These are phyloP conservation scores for Drosophila kanapiae DNA, from an alignment of 1,140 invertebrate genomes.

Conservation along the genomic window DNA sequence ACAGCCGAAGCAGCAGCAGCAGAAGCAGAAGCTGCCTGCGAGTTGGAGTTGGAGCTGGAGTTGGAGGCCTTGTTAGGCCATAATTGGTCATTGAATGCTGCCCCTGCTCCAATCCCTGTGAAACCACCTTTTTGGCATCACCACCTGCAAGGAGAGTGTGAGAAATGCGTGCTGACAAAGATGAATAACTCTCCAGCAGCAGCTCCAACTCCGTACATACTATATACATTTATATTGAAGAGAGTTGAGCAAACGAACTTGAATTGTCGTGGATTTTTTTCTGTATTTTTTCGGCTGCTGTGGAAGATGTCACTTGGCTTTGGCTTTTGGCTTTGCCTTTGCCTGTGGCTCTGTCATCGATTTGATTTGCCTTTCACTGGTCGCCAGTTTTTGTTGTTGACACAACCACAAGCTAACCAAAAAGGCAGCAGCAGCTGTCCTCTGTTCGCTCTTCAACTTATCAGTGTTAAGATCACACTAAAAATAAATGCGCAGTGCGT, in stretches of 20 bases:
- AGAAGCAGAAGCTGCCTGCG: constrained; percentile 25
- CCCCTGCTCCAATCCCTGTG: constrained; percentile 21
- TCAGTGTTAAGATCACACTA: constrained; percentile 35
- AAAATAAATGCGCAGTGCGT: constrained; percentile 3
- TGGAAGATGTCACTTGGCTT: constrained; percentile 37
- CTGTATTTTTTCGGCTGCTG: constrained; percentile 1
- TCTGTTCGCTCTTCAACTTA: constrained; percentile 23
- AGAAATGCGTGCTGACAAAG: constrained; percentile 76
- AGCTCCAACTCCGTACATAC: neutral
- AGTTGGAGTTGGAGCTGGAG: constrained; percentile 38
- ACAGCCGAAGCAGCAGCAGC: constrained; percentile 56
- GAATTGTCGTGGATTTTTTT: constrained; percentile 27
- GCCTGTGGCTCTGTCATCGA: constrained; percentile 12
- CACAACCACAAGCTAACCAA: constrained; percentile 5
- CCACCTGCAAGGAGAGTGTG: constrained; percentile 51
- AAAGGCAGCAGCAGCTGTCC: constrained; percentile 7
- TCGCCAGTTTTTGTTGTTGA: constrained; percentile 20
- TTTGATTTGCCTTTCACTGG: constrained; percentile 58
- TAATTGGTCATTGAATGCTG: constrained; percentile 79
- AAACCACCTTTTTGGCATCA: constrained; percentile 16
- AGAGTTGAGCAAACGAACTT: constrained; percentile 50
- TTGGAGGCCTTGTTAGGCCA: constrained; percentile 73
- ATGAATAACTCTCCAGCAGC: constrained; percentile 56
- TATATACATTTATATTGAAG: constrained; percentile 13
- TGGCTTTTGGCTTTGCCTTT: constrained; percentile 5